Evolutionary conservation across 2,888 invertebrate species (phyloP).

Genomic region (Thecophora atra): DNA sequence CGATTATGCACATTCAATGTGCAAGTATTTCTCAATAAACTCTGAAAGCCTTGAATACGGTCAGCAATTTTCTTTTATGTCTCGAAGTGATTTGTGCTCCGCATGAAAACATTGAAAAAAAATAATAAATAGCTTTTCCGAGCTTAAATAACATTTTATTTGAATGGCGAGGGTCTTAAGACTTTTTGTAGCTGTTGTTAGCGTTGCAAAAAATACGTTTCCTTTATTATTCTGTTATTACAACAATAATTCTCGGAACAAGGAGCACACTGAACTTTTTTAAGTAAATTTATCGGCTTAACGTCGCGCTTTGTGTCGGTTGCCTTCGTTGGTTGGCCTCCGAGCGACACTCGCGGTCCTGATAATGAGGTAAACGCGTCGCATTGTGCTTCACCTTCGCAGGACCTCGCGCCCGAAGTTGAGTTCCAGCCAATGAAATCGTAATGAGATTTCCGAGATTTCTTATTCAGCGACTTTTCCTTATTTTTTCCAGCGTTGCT

Average conservation of each 20-base stretch:
- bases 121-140: constrained; percentile 23
- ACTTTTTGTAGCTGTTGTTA: background rate
- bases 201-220: constrained; percentile 25
- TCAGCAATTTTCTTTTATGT: constrained; percentile 12
- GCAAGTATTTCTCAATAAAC: background rate
- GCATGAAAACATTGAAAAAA: constrained; percentile 5
- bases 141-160: constrained; percentile 35
- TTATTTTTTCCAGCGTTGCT: background rate
- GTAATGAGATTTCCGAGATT: constrained; percentile 42
- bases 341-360: constrained; percentile 32
- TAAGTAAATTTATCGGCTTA: constrained; percentile 37
- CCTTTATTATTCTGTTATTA: constrained; percentile 37
- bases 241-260: constrained; percentile 33
- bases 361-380: constrained; percentile 33
- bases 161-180: constrained; percentile 27
- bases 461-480: constrained; percentile 28
- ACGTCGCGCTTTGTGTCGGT: constrained; percentile 20
- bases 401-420: constrained; percentile 18
- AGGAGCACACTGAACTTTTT: constrained; percentile 17
- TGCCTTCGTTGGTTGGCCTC: constrained; percentile 16
- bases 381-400: background rate
- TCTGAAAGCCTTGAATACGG: background rate
- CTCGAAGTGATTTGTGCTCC: constrained; percentile 21
- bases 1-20: too few relatives aligned
- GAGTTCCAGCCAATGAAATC: constrained; percentile 39